Base-by-base conservation (phyloP, 2,113 vertebrate species). In the Myxocyprinus asiaticus region DNA sequence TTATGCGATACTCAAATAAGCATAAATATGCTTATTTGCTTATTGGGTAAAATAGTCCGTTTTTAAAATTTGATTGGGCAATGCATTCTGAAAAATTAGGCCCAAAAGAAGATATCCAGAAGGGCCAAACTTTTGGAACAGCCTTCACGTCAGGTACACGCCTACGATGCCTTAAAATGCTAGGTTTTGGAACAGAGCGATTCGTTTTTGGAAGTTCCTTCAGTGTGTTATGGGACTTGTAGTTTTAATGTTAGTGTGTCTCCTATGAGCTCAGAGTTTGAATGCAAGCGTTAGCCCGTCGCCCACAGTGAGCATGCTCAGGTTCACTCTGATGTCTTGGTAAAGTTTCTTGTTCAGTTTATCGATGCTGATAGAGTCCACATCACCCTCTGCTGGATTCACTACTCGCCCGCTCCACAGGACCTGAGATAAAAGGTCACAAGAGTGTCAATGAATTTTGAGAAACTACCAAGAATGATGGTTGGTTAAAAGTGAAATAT, bases 271-370 rank as follows among this genome's bases (percentile, higher is more conserved):
- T 68, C 47, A 68, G 6, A 94, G 62, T 85, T 98, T 99, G 81
- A 98, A 92, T 0, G 93, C 96, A 50, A 98, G 84, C 0, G 95
- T 95, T 55, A 98, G 88, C 3, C 96, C 96, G 3, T 98, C 96
- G 14, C 92, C 95, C 63, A 98, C 85, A 0, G 93, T 92, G 44
- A 98, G 90, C 93, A 97, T 96, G 88, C 94, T 98, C 82, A 99
- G 90, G 62, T 82, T 93, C 83, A 99, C 83, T 0, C 97, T 87
- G 22, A 89, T 33, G 14, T 98, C 98, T 22, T 86, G 86, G 81
- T 93, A 72, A 78, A 99, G 85, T 88, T 97, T 97, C 89, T 98
- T 94, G 45, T 99, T 99, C 67, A 99, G 92, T 70, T 82, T 92
- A 78, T 95, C 93, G 11, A 99, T 93, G 14, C 90, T 88, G 75